Conservation (phyloP, 2,888 invertebrate species). For the Pachymerium ferrugineum region DNA sequence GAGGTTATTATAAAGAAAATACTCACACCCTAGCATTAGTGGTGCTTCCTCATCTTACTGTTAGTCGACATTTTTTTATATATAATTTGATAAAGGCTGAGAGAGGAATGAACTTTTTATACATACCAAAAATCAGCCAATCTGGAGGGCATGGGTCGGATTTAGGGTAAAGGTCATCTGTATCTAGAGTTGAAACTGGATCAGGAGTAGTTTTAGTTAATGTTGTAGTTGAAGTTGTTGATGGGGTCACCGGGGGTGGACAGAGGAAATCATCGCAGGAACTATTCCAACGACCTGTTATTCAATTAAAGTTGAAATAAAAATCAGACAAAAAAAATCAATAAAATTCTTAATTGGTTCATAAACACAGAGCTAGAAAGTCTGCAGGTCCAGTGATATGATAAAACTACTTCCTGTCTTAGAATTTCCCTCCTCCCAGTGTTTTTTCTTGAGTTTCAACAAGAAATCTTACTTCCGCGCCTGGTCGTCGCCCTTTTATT, state of each 20-base stretch:
- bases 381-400: neutral
- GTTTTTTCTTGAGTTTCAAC: no score
- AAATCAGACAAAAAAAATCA: no score
- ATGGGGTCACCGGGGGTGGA: neutral
- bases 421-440: no score
- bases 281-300: neutral
- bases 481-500: neutral
- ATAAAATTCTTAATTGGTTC: neutral
- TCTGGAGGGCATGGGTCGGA: neutral
- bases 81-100: no score
- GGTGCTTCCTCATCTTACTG: no score
- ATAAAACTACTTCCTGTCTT: neutral
- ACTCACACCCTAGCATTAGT: neutral
- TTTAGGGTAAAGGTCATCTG: neutral
- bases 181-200: neutral
- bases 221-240: neutral
- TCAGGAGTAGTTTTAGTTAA: neutral
- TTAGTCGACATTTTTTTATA: no score
- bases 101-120: neutral
- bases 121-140: neutral
- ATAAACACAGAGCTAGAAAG: neutral
- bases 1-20: neutral
- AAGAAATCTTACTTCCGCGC: neutral
- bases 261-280: neutral
- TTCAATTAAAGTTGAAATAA: neutral